Evolutionary conservation across 2,113 vertebrate species (phyloP).

Genomic region (Rhodinocichla rosea): DNA sequence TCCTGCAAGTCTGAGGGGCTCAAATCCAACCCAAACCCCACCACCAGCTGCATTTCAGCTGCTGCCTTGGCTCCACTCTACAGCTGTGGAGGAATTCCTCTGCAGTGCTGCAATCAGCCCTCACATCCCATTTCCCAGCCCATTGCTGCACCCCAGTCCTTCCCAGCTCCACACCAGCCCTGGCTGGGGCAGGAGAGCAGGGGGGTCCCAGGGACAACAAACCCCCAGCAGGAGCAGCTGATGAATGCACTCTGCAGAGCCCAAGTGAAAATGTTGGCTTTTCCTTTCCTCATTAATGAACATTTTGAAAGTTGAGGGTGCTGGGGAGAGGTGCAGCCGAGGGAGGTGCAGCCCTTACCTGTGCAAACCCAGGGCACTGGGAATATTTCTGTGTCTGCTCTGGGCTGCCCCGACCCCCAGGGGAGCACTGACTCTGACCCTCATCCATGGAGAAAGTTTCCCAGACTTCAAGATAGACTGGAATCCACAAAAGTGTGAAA

Average conservation of each 20-base stretch:
- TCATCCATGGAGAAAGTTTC: too few relatives aligned
- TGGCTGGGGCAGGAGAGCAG: rapidly evolving
- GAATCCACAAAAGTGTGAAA: too few relatives aligned
- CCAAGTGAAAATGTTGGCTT: rapidly evolving
- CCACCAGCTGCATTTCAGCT: slow-evolving; percentile 22
- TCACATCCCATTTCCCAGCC: not conserved
- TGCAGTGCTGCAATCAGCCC: not conserved
- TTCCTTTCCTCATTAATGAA: not conserved
- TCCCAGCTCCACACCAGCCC: not conserved
- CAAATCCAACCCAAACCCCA: not conserved
- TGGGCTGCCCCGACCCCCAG: too few relatives aligned
- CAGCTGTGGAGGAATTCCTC: not conserved
- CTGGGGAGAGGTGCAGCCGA: rapidly evolving
- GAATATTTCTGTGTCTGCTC: too few relatives aligned
- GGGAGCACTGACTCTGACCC: too few relatives aligned
- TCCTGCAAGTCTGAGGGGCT: not conserved
- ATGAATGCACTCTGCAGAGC: rapidly evolving
- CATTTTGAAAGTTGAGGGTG: rapidly evolving
- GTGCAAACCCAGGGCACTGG: too few relatives aligned
- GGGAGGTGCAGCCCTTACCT: slow-evolving; percentile 66
- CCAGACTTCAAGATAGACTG: too few relatives aligned
- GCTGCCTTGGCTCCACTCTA: not conserved
- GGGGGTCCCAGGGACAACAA: not conserved
- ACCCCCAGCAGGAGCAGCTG: rapidly evolving
- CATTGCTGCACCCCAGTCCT: rapidly evolving